phyloP scores from a whole-genome alignment of 2,113 vertebrate species.

The Eudyptes chrysolophus region DNA sequence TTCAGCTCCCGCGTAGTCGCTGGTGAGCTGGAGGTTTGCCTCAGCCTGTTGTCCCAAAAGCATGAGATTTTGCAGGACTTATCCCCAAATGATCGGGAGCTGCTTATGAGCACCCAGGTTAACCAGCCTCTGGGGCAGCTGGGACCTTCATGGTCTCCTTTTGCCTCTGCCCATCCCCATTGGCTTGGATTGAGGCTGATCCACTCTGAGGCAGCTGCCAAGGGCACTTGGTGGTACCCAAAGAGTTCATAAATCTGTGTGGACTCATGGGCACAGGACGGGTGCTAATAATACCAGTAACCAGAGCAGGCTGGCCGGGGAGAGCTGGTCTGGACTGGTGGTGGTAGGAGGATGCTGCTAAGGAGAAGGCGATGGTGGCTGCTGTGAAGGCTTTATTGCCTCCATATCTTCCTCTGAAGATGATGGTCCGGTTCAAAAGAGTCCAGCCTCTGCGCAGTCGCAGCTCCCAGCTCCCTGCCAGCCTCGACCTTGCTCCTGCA shows the following conservation, averaged over 20 bases:
- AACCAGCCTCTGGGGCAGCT: background rate
- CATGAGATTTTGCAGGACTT: background rate
- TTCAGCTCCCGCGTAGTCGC: rapidly evolving
- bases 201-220: background rate
- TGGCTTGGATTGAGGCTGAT: background rate
- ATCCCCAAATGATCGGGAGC: background rate
- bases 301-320: background rate
- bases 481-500: background rate
- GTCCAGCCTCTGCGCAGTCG: background rate
- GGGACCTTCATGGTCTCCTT: background rate
- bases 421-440: background rate
- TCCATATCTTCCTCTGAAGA: background rate
- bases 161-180: background rate
- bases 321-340: background rate
- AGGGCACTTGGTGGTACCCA: background rate
- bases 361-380: background rate
- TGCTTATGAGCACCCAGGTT: background rate
- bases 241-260: background rate
- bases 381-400: background rate
- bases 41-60: background rate
- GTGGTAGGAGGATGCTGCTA: background rate
- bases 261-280: background rate
- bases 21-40: background rate
- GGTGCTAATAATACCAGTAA: background rate
- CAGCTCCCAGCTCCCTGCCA: background rate